Base-by-base conservation (phyloP, 2,113 vertebrate species). In the Tupaia chinensis region DNA sequence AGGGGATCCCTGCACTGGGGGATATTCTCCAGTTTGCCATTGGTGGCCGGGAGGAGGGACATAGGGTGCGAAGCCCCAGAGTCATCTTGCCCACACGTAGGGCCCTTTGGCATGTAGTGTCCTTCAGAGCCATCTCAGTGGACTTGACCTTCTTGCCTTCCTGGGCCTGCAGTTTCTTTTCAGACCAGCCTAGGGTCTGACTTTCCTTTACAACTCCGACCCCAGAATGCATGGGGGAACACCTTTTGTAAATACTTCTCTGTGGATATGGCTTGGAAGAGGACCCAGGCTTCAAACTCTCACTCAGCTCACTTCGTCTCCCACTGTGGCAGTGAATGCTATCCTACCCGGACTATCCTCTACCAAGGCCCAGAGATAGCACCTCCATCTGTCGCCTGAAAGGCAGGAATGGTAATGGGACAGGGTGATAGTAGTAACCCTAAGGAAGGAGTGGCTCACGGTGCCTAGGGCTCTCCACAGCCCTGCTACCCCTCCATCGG, bases 391-490 rank as follows among this genome's bases (percentile, higher is more conserved):
- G 1, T 5, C 63, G 8, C 15, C 22, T 6, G 13, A 70, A 56
- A 81, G 56, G 32, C 66, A 23, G 72, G 17, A 4, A 9, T 8
- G 27, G 1, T 4, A 25, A 19, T 10, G 22, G 85, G n/a, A 1
- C 15, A 3, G 29, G 53, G 4, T 7, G 14, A 15, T 19, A 9
- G 1, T 12, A 7, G 54, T 8, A 5, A 5, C 1, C 8, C 44
- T 1, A 7, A 56, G 23, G 54, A 9, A 17, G 16, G 14, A 2
- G 0, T 0, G 20, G 54, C 13, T 56, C n/a, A 1, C 9, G n/a
- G 53, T 34, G 7, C 81, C 53, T 44, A 16, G 32, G 11, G 34
- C 16, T n/a, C n/a, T 23, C 23, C 3, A 7, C 3, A 3, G 27
- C 44, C 54, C 66, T 63, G 76, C 22, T 20, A 15, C 17, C 44